Percentiles rank a stretch among this genome's conserved stretches.
phyloP scores from a whole-genome alignment of 2,113 vertebrate genomes.

The Prolemur simus region DNA sequence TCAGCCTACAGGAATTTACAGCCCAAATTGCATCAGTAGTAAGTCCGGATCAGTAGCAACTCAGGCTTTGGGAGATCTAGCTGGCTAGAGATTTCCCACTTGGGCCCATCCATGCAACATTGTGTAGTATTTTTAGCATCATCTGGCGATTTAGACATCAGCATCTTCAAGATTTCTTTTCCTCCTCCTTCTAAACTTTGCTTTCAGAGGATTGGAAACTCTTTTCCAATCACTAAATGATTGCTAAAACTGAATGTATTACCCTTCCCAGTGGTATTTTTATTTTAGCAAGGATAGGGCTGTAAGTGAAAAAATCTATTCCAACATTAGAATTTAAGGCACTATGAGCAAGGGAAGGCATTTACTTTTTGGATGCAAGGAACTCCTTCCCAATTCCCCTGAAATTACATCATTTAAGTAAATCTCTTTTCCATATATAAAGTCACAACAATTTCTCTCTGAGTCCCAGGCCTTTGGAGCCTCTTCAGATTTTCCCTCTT shows the following conservation, averaged over 20 bases:
- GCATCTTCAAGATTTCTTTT: neutral
- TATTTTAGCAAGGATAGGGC: neutral
- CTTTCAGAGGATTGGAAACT: neutral
- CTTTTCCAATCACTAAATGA: neutral
- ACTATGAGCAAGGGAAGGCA: neutral
- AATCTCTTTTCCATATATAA: neutral
- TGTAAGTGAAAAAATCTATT: neutral
- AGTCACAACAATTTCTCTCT: neutral
- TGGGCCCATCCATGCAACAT: neutral
- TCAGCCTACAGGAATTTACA: neutral
- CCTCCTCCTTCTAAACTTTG: neutral
- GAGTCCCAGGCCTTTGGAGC: neutral
- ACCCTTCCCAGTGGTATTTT: neutral
- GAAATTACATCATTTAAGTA: neutral
- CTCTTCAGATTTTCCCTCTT: neutral
- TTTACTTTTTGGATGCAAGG: neutral
- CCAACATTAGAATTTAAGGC: neutral
- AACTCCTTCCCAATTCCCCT: neutral
- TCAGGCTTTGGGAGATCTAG: neutral
- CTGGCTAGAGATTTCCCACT: neutral
- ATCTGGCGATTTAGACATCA: neutral
- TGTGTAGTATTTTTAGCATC: neutral
- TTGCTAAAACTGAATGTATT: neutral
- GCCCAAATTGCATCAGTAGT: neutral
- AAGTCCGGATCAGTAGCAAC: neutral